Evolutionary conservation across 2,113 vertebrate species (phyloP), one percentile per base, ranked within the genome.

Genomic region (Saimiri boliviensis): DNA sequence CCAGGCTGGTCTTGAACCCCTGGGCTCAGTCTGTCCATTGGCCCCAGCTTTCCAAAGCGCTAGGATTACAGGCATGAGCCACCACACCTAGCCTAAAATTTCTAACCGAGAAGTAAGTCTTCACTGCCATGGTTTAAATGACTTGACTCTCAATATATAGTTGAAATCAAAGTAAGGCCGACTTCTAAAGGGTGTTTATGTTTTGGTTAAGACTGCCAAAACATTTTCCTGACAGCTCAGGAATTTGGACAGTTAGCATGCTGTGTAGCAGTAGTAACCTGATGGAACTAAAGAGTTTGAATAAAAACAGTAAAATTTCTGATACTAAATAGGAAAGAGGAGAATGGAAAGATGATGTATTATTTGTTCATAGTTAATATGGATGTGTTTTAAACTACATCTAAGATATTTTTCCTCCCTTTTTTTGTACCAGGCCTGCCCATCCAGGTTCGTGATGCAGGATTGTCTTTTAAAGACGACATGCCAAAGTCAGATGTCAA

Each of bases 401-500:
- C 23, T 90, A 80, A 89, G 27, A 79, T 93, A 52, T 6, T 81
- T 68, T 87, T 60, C 86, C 7, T 85, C 19, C 35, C 73, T 86
- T 95, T 1, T 89, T 96, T 96, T 35, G 16, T 91, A 81, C 49
- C 96, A 99, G 99, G 99, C 97, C 98, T 99, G 86, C 99, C 99
- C 49, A 99, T 99, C 98, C 99, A 99, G 98, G 99, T 99, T 89
- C 98, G 99, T 96, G 99, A 99, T 97, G 99, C 99, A 7, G 99
- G 99, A 27, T 98, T 99, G 5, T 98, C 99, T 12, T 98, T 99
- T 95, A 99, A 99, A 98, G 99, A 99, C 79, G 99, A 99, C 47
- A 99, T 99, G 99, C 99, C 99, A 0, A 99, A 99, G 91, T 99
- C 99, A 5, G 99, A 99, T 1, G 99, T 99, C 94, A 99, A 99